A percentile compares a stretch with the other conserved stretches of the same genome.
These are phyloP conservation scores for Anabacerthia variegaticeps DNA, from an alignment of 2,797 vertebrate genomes.

Conservation along the genomic window DNA sequence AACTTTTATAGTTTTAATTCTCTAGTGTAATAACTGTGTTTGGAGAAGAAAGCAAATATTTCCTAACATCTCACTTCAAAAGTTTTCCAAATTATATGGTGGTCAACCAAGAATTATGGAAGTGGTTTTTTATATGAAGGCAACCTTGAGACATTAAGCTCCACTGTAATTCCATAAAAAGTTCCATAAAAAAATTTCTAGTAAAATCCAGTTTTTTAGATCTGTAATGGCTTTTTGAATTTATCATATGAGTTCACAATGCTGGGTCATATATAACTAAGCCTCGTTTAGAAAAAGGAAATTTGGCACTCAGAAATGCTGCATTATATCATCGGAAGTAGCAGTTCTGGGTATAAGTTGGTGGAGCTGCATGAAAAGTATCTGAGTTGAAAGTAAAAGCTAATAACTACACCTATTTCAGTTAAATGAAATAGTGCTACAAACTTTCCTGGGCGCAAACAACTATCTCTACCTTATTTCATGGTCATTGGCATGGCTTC, in stretches of 20 bases:
- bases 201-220: background rate
- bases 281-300: background rate
- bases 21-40: background rate
- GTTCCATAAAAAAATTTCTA: background rate
- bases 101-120: background rate
- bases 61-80: background rate
- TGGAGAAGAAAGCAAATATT: background rate
- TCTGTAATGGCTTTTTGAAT: background rate
- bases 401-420: background rate
- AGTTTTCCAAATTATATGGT: background rate
- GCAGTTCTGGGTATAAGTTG: background rate
- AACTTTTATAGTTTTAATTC: background rate
- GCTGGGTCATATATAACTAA: background rate
- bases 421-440: background rate
- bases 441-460: background rate
- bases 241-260: background rate
- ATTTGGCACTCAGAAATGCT: background rate
- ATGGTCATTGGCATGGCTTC: background rate
- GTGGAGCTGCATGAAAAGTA: background rate
- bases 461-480: background rate
- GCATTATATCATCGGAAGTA: background rate
- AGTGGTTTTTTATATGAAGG: background rate
- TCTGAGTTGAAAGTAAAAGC: background rate
- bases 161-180: background rate
- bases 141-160: background rate